Percentiles rank a stretch among this genome's conserved stretches.
Evolutionary conservation across 2,888 invertebrate species (phyloP).

Genomic region (Tupiocoris notatus): DNA sequence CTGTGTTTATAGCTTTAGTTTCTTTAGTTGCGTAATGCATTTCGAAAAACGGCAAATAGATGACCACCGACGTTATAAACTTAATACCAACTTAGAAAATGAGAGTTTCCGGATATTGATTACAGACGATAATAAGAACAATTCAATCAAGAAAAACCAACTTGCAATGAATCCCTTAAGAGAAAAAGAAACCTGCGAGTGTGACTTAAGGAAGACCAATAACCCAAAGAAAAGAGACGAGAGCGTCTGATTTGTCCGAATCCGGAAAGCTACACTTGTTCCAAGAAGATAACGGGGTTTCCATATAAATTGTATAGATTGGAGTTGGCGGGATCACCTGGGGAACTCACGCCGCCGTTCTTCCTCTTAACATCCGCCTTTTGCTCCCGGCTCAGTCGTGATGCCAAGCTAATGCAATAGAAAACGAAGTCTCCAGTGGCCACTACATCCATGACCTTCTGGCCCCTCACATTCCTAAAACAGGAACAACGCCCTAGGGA

Average conservation of each 20-base stretch:
- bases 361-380: not conserved
- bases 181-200: too few relatives aligned
- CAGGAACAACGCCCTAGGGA: not conserved
- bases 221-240: not conserved
- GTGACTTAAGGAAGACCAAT: too few relatives aligned
- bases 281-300: conserved; percentile 2
- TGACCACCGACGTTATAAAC: too few relatives aligned
- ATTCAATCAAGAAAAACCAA: too few relatives aligned
- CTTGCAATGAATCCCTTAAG: too few relatives aligned
- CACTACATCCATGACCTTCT: not conserved
- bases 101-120: too few relatives aligned
- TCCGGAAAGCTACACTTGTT: not conserved
- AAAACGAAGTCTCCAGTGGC: not conserved
- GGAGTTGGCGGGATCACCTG: not conserved
- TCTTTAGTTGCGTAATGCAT: too few relatives aligned
- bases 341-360: not conserved
- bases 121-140: too few relatives aligned
- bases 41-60: too few relatives aligned
- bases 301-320: conserved; percentile 7
- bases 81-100: too few relatives aligned
- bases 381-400: not conserved
- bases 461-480: not conserved
- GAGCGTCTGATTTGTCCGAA: not conserved
- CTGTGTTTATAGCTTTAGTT: too few relatives aligned
- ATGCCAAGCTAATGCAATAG: not conserved